Evolutionary conservation across 2,113 vertebrate genomes (phyloP), one percentile per base, ranked within the genome.

Genomic region (Galemys pyrenaicus): DNA sequence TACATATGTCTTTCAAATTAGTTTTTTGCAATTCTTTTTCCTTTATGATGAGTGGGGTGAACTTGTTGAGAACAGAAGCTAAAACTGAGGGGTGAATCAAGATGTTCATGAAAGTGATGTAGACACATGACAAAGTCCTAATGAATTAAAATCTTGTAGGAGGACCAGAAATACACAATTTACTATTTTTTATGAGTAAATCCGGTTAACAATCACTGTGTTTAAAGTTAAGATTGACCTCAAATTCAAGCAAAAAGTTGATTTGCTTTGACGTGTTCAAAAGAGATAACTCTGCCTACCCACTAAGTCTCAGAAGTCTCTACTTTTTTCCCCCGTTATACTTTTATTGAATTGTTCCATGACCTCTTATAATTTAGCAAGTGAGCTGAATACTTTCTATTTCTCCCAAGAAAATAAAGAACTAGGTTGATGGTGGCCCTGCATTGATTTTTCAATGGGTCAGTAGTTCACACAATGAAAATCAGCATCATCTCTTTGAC

Each of bases 401-500:
- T 93, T 92, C 81, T 96, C 82, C 24, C 73, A 90, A 85, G 88
- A 74, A 96, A 94, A 64, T 75, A 81, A 58, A 95, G 74, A 95
- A 74, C 30, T 74, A 86, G 62, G 28, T 81, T 96, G 64, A 35
- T 70, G 89, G 67, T 68, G n/a, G 26, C 7, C 81, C 68, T 70
- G 19, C 37, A 95, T 75, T 92, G 94, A 92, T 89, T 90, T 91
- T 73, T 75, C 67, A 9, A 0, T 60, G 84, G 87, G 67, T 92
- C 90, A 90, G 0, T 82, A 71, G 77, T 78, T 96, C 35, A 19
- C 35, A 19, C 67, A 70, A 26, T 60, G 44, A 78, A 88, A 96
- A 97, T 75, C 26, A 79, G 32, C 64, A 56, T 54, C 60, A 24
- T 9, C n/a, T 44, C 73, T 70, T 95, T 90, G 85, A 84, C 90